phyloP scores from a whole-genome alignment of 1,140 invertebrate species.

The Venustaconcha ellipsiformis region DNA sequence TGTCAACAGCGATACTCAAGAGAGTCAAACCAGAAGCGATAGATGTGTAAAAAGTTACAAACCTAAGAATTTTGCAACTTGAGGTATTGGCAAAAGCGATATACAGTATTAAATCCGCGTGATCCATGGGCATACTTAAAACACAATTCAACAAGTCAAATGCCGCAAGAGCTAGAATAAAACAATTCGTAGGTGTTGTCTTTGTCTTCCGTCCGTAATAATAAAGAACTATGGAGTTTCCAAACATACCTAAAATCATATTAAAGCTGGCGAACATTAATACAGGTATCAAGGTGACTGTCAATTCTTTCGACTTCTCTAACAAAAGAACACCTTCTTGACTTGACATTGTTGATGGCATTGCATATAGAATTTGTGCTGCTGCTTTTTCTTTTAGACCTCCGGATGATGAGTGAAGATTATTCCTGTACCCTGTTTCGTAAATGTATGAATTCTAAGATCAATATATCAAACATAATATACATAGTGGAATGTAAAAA shows the following conservation, averaged over 20 bases:
- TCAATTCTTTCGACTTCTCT: too few relatives aligned
- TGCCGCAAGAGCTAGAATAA: slow-evolving; percentile 39
- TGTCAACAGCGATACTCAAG: slow-evolving; percentile 40
- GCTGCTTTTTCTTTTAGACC: too few relatives aligned
- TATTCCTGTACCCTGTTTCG: too few relatives aligned
- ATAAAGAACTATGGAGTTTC: slow-evolving; percentile 32
- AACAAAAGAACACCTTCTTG: too few relatives aligned
- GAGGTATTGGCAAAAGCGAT: slow-evolving; percentile 37
- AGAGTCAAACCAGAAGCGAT: slow-evolving; percentile 41
- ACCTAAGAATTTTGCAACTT: slow-evolving; percentile 41
- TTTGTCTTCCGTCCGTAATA: slow-evolving; percentile 30
- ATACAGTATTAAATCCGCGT: slow-evolving; percentile 39
- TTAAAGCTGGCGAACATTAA: slow-evolving; percentile 27
- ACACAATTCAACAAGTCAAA: slow-evolving; percentile 38
- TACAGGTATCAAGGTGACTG: slow-evolving; percentile 20
- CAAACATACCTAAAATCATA: slow-evolving; percentile 26
- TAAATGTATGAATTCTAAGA: too few relatives aligned
- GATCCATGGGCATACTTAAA: slow-evolving; percentile 43
- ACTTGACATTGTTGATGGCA: too few relatives aligned
- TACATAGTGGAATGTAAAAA: too few relatives aligned
- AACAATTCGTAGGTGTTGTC: slow-evolving; percentile 21
- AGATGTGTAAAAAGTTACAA: slow-evolving; percentile 30
- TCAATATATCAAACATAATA: too few relatives aligned
- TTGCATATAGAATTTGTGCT: too few relatives aligned
- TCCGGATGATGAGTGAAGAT: too few relatives aligned